Evolutionary conservation across 2,888 invertebrate genomes (phyloP), one percentile per base, ranked within the genome.

Genomic region (Abrostola tripartita): DNA sequence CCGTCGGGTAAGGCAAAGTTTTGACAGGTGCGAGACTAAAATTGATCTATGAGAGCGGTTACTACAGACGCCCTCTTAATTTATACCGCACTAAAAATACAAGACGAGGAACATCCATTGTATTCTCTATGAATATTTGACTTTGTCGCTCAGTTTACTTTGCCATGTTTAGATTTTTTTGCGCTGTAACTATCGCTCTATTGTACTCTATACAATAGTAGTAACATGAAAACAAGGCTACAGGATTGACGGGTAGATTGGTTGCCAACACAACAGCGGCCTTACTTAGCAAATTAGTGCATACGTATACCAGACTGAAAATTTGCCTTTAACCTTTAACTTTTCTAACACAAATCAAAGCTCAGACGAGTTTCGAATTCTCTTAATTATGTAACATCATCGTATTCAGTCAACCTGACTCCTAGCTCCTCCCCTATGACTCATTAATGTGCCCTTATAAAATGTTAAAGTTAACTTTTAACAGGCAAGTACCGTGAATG

Each of bases 11-110:
- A 41, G 65, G 59, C 55, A 63, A 78, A 79, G 74, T 78, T 81
- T 75, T 71, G 73, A 76, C 75, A 78, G 74, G 71, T 74, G 70
- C 61, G 68, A 62, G 68, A 50, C 64, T 68, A 65, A 75, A 76
- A 77, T 75, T 77, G 75, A 75, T 78, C 68, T 68, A 72, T 58
- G 68, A 61, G 56, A 69, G 55, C 58, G 40, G 63, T 58, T 61
- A 44, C 61, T 64, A 42, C 49, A 24, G 42, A 49, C 52, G 52
- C 52, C 49, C 65, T 56, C 62, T 66, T 65, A 71, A 76, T 68
- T 66, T 76, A 76, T 62, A 56, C 67, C 9, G 40, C 61, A 59
- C 62, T 65, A 74, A 71, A 76, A 74, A 76, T 70, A 76, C 71
- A 76, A 71, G 54, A 37, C 36, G 38, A 12, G 12, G 47, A 65